phyloP scores from a whole-genome alignment of 30 jellyfish, hydroid and myxozoan genomes.

The Pseudorhiza aurosa region DNA sequence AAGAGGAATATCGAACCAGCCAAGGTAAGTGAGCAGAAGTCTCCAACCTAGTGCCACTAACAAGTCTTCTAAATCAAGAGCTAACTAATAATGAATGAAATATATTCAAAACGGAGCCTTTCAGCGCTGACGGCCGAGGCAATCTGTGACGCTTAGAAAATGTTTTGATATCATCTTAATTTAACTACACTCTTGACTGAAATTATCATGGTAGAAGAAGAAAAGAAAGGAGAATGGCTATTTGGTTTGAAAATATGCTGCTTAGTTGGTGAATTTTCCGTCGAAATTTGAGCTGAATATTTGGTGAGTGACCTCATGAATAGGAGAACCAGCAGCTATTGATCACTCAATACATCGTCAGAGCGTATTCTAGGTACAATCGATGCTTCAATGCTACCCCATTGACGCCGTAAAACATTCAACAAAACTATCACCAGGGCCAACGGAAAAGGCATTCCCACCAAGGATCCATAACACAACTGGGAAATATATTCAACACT shows the following conservation, averaged over 20 bases:
- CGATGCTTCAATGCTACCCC: slow-evolving; percentile 48
- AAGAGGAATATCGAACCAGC: slow-evolving; percentile 6
- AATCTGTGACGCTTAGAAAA: no score
- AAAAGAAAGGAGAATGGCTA: neutral
- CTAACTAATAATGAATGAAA: no score
- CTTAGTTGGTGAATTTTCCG: slow-evolving; percentile 5
- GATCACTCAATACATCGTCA: slow-evolving; percentile 86
- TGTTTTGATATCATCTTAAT: no score
- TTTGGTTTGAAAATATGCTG: neutral
- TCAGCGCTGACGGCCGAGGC: no score
- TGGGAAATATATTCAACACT: neutral
- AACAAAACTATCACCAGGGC: slow-evolving; percentile 20
- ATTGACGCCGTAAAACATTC: slow-evolving; percentile 24
- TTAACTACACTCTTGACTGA: no score
- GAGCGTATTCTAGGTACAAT: slow-evolving; percentile 43
- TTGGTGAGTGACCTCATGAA: slow-evolving; percentile 94
- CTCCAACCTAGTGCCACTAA: neutral
- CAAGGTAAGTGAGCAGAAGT: slow-evolving; percentile 21
- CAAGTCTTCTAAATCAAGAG: neutral
- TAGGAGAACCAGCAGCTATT: slow-evolving; percentile 89
- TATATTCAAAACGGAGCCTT: no score
- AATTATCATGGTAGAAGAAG: neutral
- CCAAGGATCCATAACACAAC: neutral
- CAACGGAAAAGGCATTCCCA: neutral
- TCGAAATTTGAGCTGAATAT: slow-evolving; percentile 66